These are phyloP conservation scores for Liodrosophila aerea DNA, from an alignment of 2,888 invertebrate genomes.

Conservation along the genomic window DNA sequence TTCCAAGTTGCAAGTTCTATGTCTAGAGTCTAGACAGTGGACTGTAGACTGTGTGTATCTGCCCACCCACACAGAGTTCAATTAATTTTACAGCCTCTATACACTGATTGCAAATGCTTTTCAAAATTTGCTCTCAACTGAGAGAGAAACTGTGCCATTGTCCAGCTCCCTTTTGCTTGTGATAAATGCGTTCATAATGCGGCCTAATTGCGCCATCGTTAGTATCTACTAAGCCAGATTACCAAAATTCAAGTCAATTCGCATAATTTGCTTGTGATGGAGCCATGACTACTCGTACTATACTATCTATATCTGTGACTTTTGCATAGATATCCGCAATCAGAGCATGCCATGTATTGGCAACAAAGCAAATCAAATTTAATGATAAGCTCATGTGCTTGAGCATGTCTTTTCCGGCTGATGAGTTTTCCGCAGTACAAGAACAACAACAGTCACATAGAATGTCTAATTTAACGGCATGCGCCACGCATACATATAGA, in stretches of 20 bases:
- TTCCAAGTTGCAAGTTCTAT: slow-evolving; percentile 3
- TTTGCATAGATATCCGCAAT: slow-evolving; percentile 35
- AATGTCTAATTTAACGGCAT: slow-evolving; percentile 62
- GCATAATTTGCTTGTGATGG: slow-evolving; percentile 11
- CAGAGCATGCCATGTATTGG: slow-evolving; percentile 36
- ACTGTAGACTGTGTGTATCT: too few species aligned
- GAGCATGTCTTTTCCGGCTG: slow-evolving; percentile 65
- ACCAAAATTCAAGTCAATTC: slow-evolving; percentile 18
- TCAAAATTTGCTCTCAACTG: slow-evolving; percentile 12
- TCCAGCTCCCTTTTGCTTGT: slow-evolving; percentile 13
- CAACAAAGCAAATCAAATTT: slow-evolving; percentile 72
- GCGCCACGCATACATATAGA: slow-evolving; percentile 2
- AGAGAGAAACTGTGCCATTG: not conserved
- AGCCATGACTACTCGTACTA: not conserved
- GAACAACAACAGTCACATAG: slow-evolving; percentile 53
- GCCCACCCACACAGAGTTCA: slow-evolving; percentile 46
- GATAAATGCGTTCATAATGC: slow-evolving; percentile 69
- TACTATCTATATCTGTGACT: slow-evolving; percentile 18
- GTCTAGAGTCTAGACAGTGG: slow-evolving; percentile 31
- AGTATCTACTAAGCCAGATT: slow-evolving; percentile 48
- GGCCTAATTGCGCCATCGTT: slow-evolving; percentile 66
- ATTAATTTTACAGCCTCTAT: slow-evolving; percentile 58
- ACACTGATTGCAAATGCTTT: slow-evolving; percentile 34
- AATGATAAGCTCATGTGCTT: slow-evolving; percentile 69
- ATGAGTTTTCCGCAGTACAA: slow-evolving; percentile 42